Conservation (phyloP, 2,113 vertebrate genomes). For the Cavia aperea region DNA sequence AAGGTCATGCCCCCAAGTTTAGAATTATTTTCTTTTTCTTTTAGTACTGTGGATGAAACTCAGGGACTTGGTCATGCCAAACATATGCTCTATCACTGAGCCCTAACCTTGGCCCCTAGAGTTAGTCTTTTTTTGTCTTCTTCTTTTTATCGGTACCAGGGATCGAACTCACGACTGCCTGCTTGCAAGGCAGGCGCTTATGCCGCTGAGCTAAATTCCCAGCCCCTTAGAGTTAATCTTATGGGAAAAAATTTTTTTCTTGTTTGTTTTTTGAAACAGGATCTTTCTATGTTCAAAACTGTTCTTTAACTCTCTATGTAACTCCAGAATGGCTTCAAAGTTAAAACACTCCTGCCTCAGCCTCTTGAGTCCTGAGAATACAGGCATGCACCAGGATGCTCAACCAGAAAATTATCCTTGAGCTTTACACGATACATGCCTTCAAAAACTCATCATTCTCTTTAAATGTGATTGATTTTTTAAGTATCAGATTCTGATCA, state of each 20-base stretch:
- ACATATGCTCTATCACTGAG: not conserved
- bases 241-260: not conserved
- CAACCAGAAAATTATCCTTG: not conserved
- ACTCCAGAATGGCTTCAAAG: not conserved
- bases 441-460: not conserved
- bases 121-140: not conserved
- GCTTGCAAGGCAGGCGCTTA: too few species aligned
- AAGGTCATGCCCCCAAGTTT: not conserved
- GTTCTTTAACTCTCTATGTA: not conserved
- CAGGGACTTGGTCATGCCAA: not conserved
- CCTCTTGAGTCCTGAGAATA: too few species aligned
- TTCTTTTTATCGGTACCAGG: too few species aligned
- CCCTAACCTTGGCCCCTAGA: not conserved
- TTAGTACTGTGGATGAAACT: not conserved
- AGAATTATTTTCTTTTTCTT: not conserved
- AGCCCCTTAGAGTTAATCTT: not conserved
- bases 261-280: not conserved
- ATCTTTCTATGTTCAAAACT: not conserved
- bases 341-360: not conserved
- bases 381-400: not conserved
- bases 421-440: not conserved
- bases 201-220: too few species aligned
- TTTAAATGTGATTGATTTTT: not conserved
- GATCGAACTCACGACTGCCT: too few species aligned
- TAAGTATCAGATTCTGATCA: not conserved